Conservation (phyloP, 2,113 vertebrate genomes). For the Pelodiscus sinensis region DNA sequence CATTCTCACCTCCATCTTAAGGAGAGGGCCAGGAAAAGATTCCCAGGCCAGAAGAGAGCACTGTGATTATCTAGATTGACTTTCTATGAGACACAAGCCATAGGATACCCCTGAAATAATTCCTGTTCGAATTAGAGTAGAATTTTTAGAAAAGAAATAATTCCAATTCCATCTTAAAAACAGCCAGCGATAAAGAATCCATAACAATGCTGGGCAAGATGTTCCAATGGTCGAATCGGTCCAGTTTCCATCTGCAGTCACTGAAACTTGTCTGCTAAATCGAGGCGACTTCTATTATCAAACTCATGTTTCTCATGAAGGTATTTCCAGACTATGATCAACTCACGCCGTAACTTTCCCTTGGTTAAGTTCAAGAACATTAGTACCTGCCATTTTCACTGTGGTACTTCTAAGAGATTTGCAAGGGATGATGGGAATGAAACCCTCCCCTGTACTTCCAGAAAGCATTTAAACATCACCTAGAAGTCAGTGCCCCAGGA, state of each 20-base stretch:
- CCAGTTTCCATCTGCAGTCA: neutral
- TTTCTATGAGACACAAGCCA: neutral
- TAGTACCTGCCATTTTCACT: neutral
- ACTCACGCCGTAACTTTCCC: neutral
- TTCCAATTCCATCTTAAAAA: neutral
- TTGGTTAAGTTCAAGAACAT: neutral
- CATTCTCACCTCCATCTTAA: neutral
- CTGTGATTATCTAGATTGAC: neutral
- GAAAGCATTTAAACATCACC: too few relatives aligned
- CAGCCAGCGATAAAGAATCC: neutral
- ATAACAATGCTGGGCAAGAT: neutral
- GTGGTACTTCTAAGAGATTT: neutral
- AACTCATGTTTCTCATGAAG: neutral
- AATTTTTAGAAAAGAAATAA: neutral
- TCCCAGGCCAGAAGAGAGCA: neutral
- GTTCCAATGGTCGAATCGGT: neutral
- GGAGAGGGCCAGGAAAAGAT: neutral
- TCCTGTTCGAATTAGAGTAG: neutral
- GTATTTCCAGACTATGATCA: neutral
- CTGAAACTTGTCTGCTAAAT: neutral
- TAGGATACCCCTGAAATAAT: neutral
- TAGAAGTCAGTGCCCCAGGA: neutral
- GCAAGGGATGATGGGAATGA: neutral
- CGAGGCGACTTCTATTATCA: neutral
- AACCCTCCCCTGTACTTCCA: too few relatives aligned